Evolutionary conservation across 2,113 vertebrate species (phyloP).

Genomic region (Orientallactaga bullata): DNA sequence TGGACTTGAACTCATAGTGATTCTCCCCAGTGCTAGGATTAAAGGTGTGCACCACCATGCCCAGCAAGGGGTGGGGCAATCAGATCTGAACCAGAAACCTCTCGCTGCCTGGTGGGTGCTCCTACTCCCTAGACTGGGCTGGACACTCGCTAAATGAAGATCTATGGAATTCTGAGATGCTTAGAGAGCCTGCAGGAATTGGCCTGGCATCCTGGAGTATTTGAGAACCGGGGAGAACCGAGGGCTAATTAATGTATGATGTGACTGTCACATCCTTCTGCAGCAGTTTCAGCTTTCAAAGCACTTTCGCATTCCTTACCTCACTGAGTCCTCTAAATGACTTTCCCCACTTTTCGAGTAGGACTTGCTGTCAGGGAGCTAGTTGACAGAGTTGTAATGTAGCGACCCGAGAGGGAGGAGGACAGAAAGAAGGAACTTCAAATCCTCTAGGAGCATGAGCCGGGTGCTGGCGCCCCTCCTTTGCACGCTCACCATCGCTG

Average conservation of each 20-base stretch:
- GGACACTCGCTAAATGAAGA: background rate
- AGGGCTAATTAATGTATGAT: slow-evolving; percentile 36
- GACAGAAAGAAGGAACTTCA: background rate
- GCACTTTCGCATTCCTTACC: slow-evolving; percentile 18
- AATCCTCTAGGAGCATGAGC: background rate
- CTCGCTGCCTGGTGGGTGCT: background rate
- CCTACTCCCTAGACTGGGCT: background rate
- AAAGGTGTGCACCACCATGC: too few relatives aligned
- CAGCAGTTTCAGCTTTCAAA: slow-evolving; percentile 30
- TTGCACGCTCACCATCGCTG: background rate
- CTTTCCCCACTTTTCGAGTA: background rate
- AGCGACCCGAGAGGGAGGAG: too few relatives aligned
- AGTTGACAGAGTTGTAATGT: background rate
- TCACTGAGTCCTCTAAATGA: background rate
- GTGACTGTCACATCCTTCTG: background rate
- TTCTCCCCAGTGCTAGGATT: too few relatives aligned
- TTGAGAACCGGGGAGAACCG: slow-evolving; percentile 5
- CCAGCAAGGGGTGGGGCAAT: background rate
- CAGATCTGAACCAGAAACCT: background rate
- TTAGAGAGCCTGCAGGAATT: background rate
- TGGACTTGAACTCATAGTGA: too few relatives aligned
- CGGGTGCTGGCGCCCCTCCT: background rate
- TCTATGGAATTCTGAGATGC: background rate
- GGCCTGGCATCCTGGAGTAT: background rate
- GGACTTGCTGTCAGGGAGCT: background rate